Conservation (phyloP, 2,113 vertebrate species). For the Oxygymnocypris stewartii region DNA sequence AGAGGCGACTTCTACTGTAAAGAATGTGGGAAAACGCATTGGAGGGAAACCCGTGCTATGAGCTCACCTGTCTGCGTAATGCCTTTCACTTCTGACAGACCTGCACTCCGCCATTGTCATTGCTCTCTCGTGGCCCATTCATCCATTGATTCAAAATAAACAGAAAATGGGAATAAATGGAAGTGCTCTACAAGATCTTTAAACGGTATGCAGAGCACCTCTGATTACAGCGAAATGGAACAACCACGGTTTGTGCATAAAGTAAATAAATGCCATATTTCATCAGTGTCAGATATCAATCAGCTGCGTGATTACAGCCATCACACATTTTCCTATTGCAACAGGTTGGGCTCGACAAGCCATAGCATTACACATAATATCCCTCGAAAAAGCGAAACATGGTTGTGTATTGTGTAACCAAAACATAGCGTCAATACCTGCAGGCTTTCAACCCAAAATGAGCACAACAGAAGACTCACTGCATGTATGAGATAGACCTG, state of each 20-base stretch:
- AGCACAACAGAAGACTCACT: constrained; percentile 32
- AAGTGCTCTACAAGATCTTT: constrained; percentile 18
- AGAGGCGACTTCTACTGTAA: constrained; percentile 30
- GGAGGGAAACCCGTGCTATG: constrained; percentile 31
- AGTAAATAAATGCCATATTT: constrained; percentile 28
- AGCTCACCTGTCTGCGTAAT: constrained; percentile 43
- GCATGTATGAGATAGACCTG: constrained; percentile 45
- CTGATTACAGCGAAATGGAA: constrained; percentile 8
- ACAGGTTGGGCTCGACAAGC: not conserved
- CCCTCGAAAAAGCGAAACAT: not conserved
- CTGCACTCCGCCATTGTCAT: constrained; percentile 38
- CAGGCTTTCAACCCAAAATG: constrained; percentile 31
- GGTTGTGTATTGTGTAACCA: constrained; percentile 31
- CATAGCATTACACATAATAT: constrained; percentile 7
- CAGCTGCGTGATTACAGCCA: constrained; percentile 12
- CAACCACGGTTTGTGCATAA: constrained; percentile 19
- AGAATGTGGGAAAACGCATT: constrained; percentile 34
- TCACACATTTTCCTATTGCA: not conserved
- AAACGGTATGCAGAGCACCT: constrained; percentile 12
- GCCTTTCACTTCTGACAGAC: constrained; percentile 48
- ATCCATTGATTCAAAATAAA: constrained; percentile 41
- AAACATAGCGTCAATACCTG: constrained; percentile 26
- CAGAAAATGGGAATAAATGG: constrained; percentile 37
- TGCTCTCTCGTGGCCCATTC: constrained; percentile 49
- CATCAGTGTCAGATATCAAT: constrained; percentile 28